phyloP scores from a whole-genome alignment of 2,888 invertebrate genomes.

The Hydropsyche betteni region DNA sequence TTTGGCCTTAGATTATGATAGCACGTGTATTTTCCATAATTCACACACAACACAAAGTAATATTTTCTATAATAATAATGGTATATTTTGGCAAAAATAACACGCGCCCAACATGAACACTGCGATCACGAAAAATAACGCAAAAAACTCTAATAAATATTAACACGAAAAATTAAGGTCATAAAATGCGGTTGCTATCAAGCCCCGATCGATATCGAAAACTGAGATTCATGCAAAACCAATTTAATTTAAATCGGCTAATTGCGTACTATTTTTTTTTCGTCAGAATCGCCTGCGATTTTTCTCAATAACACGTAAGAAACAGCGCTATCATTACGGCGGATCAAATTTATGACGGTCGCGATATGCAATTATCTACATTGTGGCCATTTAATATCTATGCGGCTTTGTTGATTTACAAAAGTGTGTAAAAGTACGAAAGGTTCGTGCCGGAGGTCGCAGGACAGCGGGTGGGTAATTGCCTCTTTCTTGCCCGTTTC shows the following conservation, averaged over 20 bases:
- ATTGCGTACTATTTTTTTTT: not conserved
- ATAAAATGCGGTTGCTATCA: slow-evolving; percentile 5
- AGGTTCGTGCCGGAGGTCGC: slow-evolving; percentile 42
- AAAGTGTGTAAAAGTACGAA: slow-evolving; percentile 18
- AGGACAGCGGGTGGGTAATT: slow-evolving; percentile 50
- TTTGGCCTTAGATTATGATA: slow-evolving; percentile 30
- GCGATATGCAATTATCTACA: not conserved
- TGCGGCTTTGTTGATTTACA: slow-evolving; percentile 12
- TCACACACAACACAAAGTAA: slow-evolving; percentile 15
- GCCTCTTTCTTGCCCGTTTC: slow-evolving; percentile 48
- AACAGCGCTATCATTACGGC: no score
- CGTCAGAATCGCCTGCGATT: not conserved
- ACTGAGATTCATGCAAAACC: no score
- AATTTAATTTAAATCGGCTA: no score
- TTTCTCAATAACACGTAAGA: no score
- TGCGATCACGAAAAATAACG: slow-evolving; percentile 15
- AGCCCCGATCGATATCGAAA: slow-evolving; percentile 8
- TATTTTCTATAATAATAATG: slow-evolving; percentile 26
- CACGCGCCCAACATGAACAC: slow-evolving; percentile 22
- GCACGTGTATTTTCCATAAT: slow-evolving; percentile 31
- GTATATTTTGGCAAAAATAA: slow-evolving; percentile 22
- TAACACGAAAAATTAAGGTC: slow-evolving; percentile 16
- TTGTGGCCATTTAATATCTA: slow-evolving; percentile 22
- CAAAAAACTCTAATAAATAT: slow-evolving; percentile 18
- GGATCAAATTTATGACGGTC: not conserved